Evolutionary conservation across 92 coral and sea anemone genomes (phyloP), one percentile per base, ranked within the genome.

Genomic region (Parazoanthus darwini): DNA sequence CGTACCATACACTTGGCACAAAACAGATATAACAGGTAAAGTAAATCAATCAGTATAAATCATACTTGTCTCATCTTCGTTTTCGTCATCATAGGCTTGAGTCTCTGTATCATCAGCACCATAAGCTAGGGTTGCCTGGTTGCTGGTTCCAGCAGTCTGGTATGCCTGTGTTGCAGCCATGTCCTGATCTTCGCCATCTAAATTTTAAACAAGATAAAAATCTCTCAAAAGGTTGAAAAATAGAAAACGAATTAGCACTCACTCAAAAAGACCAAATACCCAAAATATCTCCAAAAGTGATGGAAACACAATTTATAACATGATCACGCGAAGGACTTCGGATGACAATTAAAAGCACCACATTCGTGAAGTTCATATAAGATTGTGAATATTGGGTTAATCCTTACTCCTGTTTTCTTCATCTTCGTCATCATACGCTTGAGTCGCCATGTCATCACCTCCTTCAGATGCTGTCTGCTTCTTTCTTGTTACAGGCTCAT

Each of bases 101-200:
- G 93, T 90, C 18, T 88, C 91, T 26, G 87, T 80, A 86, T 89
- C 88, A 74, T 89, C 83, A 11, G 79, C 90, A 86, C 86, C 90
- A 74, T 89, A 82, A 6, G 79, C 88, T 10, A 74, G 51, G 18
- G 88, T 85, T 72, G 82, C 46, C 46, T 74, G 44, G 11, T 35
- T 35, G 23, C 20, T 39, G 37, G 78, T 26, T 36, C 43, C 78
- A 3, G 43, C 6, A 74, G 39, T 39, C 78, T 54, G 88, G 87
- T 92, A 94, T 5, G 92, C 91, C 83, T 94, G 95, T 5, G 97
- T 94, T 59, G 92, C 95, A 83, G 89, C 88, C 70, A 86, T 15
- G 39, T 63, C 92, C 79, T 50, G 48, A 82, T 85, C 88, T 85
- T 48, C 63, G 56, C 51, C 15, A 72, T 23, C 71, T 90, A 74